Evolutionary conservation across 2,888 invertebrate species (phyloP), one percentile per base, ranked within the genome.

Genomic region (Cynaeus angustus): DNA sequence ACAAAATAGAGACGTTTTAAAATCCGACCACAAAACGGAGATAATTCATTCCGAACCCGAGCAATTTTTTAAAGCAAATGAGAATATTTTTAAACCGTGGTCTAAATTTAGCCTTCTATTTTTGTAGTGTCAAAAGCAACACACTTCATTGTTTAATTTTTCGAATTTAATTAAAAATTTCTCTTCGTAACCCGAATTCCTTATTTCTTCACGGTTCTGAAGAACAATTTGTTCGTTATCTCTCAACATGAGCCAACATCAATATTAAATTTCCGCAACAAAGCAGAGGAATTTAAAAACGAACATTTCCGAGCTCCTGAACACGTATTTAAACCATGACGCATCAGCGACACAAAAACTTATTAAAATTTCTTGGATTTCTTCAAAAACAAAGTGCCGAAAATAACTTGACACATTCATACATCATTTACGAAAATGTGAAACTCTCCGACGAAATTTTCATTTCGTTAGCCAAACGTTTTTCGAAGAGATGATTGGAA

Each of bases 321-420:
- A 16, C 48, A 21, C 48, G 48, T 16, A 30, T 52, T 52, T 52
- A 52, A 28, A 52, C 6, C 14, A 33, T 53, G 53, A 55, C 21
- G 21, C 21, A 21, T 21, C 21, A 21, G 21, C 21, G 41, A 56
- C 43, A 56, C 56, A 43, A 56, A 41, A 56, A 56, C 56, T 56
- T 56, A 56, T 56, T 56, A 56, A 56, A 56, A 56, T 56, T 56
- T 56, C 56, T 43, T 9, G 43, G 16, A 56, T 56, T 55, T 55
- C 55, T 14, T 21, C 55, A 55, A 55, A 53, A 55, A 55, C 55
- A 55, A 55, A 55, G 38, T 38, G 56, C 41, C 43, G 10, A 26
- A 56, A 56, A 56, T 56, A 56, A 7, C 30, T 28, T 14, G 55
- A 55, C 55, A 38, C 55, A 38, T 37, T 38, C 33, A 55, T 55